Percentiles rank a stretch among this genome's conserved stretches.
Conservation (phyloP, 2,888 invertebrate genomes). For the Eupelmus urozonus region DNA sequence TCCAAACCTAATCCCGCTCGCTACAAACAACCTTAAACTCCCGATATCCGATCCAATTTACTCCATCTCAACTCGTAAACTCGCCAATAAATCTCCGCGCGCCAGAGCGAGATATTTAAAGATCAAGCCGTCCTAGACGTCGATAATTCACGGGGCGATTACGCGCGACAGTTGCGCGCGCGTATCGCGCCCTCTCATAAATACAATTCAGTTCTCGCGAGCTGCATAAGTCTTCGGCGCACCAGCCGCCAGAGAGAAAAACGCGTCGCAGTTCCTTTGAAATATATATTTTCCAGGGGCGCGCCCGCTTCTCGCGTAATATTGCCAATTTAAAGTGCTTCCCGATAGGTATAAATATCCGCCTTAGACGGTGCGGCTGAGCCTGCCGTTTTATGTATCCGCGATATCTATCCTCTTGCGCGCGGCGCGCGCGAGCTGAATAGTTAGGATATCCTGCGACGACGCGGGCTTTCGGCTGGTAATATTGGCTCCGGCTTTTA, state of each 20-base stretch:
- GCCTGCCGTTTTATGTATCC: background rate
- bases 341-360: constrained; percentile 35
- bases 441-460: background rate
- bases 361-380: background rate
- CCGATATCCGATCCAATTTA: background rate
- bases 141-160: background rate
- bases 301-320: constrained; percentile 9
- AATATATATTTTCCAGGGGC: constrained; percentile 16
- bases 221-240: no score
- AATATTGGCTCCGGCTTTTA: constrained; percentile 28
- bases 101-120: background rate
- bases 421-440: background rate
- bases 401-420: background rate
- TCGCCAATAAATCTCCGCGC: background rate
- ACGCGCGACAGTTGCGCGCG: background rate
- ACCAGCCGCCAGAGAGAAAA: background rate
- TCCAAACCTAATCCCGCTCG: background rate
- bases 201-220: constrained; percentile 13
- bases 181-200: background rate
- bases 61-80: background rate
- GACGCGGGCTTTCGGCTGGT: background rate
- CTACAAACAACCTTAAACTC: background rate
- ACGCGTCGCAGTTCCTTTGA: constrained; percentile 16
- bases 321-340: constrained; percentile 40
- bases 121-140: background rate